Evolutionary conservation across 2,888 invertebrate species (phyloP).

Genomic region (Leptarthrus brevirostris): DNA sequence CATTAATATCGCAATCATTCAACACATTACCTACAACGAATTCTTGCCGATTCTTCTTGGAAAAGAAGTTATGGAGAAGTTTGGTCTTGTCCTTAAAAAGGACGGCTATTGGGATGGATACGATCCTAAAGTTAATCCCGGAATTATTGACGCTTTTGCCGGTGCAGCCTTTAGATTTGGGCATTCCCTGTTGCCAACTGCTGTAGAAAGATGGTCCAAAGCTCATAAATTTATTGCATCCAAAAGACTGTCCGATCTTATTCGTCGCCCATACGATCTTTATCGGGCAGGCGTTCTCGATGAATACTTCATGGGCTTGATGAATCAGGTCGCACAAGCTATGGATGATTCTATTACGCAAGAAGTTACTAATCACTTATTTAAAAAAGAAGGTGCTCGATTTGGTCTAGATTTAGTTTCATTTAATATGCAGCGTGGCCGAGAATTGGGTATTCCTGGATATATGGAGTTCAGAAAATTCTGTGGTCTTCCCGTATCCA

Average conservation of each 20-base stretch:
- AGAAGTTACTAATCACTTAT: conserved; percentile 91
- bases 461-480: conserved; percentile 94
- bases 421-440: conserved; percentile 92
- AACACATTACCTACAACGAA: conserved; percentile 91
- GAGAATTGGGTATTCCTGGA: conserved; percentile 91
- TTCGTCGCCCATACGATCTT: conserved; percentile 88
- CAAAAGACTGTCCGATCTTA: conserved; percentile 86
- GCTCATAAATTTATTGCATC: conserved; percentile 95
- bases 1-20: conserved; percentile 86
- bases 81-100: conserved; percentile 84
- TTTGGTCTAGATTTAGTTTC: conserved; percentile 92
- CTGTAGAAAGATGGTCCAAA: conserved; percentile 93
- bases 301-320: conserved; percentile 91
- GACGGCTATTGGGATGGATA: conserved; percentile 74
- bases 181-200: conserved; percentile 89
- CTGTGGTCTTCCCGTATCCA: conserved; percentile 84
- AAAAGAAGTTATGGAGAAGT: conserved; percentile 92
- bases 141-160: conserved; percentile 90
- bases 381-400: conserved; percentile 79
- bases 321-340: conserved; percentile 94
- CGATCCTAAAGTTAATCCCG: conserved; percentile 85
- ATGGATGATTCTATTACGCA: conserved; percentile 94
- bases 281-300: conserved; percentile 91
- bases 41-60: conserved; percentile 89
- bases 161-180: conserved; percentile 93